Evolutionary conservation across 1,140 invertebrate genomes (phyloP), one percentile per base, ranked within the genome.

Genomic region (Brachionus rubens): DNA sequence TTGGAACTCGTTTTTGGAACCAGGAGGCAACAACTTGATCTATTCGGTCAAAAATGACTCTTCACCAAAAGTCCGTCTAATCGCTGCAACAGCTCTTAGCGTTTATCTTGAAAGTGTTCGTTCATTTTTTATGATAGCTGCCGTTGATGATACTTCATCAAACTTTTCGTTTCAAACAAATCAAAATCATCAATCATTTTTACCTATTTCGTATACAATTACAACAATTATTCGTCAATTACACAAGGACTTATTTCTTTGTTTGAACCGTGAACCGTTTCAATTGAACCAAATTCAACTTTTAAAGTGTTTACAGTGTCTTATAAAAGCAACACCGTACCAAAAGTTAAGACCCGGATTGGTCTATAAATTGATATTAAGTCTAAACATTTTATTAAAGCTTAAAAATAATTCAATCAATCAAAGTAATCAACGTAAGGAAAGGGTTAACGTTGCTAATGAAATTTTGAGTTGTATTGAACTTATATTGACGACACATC

Each of bases 21-120:
- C 33, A 24, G 47, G n/a, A 7, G 41, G 40, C 12, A 72, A 1
- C 3, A 54, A 50, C 9, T 33, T 72, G 21, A 40, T 72, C 40
- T 72, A 41, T 33, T 72, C 68, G 3, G 50, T 72, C 9, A 72
- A 54, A 72, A 72, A 72, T 54, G 68, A 72, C 30, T 21, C 68
- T 21, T 72, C 68, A 30, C 68, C 68, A 9, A 72, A 72, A 54
- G 68, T 72, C 1, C 43, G 68, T 14, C 28, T 72, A 54, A 30
- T 72, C 5, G 68, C 68, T 16, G 28, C 68, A 36, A 48, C 46
- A 5, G 33, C 68, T 36, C 46, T 72, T 1, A 33, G 19, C 24
- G 43, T 50, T 14, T 72, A 72, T 50, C 24, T 72, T 12, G 46
- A 54, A 48, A 30, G 24, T 54, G 68, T 50, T 0, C 46, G 50